Evolutionary conservation across 2,113 vertebrate species (phyloP).

Genomic region (Heterotis niloticus): DNA sequence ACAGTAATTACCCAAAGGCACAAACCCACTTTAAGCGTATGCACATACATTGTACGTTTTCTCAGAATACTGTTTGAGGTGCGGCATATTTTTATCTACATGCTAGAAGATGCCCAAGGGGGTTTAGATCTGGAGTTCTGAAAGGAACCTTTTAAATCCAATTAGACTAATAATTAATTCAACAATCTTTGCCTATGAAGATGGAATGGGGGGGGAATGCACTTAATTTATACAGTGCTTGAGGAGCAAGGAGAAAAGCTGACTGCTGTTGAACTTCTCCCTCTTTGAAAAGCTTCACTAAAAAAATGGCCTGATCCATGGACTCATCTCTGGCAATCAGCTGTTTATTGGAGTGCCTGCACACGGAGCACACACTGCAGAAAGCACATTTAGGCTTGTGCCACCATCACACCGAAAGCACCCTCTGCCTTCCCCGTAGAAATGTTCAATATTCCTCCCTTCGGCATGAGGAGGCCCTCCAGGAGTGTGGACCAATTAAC

Average conservation of each 20-base stretch:
- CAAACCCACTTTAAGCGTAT: background rate
- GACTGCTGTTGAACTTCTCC: background rate
- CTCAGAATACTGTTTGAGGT: conserved; percentile 16
- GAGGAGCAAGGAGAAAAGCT: conserved; percentile 3
- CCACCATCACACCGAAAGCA: no score
- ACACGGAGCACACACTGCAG: background rate
- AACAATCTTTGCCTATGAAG: background rate
- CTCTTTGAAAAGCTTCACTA: background rate
- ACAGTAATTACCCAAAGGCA: background rate
- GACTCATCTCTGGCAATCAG: background rate
- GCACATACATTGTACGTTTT: conserved; percentile 9
- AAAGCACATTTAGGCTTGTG: no score
- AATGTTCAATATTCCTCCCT: background rate
- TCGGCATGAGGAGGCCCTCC: background rate
- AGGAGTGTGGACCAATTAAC: conserved; percentile 3
- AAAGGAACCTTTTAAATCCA: conserved; percentile 14
- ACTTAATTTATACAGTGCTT: conserved; percentile 18
- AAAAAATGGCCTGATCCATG: background rate
- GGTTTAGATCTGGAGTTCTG: background rate
- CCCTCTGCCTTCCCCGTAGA: no score
- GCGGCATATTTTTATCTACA: background rate
- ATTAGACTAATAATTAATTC: conserved; percentile 18
- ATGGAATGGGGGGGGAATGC: background rate
- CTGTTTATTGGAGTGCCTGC: background rate
- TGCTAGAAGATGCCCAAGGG: background rate